Base-by-base conservation (phyloP, 2,797 vertebrate species). In the Muscicapa comitata region DNA sequence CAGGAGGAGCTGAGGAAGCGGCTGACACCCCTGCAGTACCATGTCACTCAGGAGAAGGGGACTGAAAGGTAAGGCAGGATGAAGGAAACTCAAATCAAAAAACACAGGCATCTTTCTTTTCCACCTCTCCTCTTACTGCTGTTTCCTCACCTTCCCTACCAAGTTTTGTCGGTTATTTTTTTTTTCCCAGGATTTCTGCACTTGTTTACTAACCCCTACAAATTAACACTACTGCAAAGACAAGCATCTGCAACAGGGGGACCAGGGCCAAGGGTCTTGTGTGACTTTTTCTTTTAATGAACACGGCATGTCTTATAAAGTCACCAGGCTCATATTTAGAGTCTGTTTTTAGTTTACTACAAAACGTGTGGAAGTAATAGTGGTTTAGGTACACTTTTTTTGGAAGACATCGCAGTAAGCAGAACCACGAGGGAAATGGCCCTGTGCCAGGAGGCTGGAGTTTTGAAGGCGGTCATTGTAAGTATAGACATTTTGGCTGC, bases 1-100 rank as follows among this genome's bases (percentile, higher is more conserved):
- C 97, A 98, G 97, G 98, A 99, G 96, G 99, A 99, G 87, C 97
- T 99, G 98, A 99, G 94, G 97, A 98, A 99, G 95, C 98, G 99
- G 15, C 98, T 99, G 91, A 99, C 99, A 15, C 98, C 99, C 17
- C 96, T 98, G 97, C 99, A 99, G 95, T 99, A 98, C 98, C 99
- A 99, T 86, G 98, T 99, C 73, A 99, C 99, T 96, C 99, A 99
- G 98, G 99, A 99, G 97, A 99, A 98, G 96, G 99, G 99, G 75
- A 99, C 99, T 0, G 99, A 99, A 97, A 99, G 99, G 99, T 99
- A 96, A 94, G 95, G 87, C 78, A 54, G 76, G 70, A 95, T 4
- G 9, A 76, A 96, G 51, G 73, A 82, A 76, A 90, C 28, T 7
- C 29, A 43, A 28, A 71, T 82, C 74, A 67, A 33, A 11, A 80